Conservation (phyloP, 2,888 invertebrate species). For the Calliphora vomitoria region DNA sequence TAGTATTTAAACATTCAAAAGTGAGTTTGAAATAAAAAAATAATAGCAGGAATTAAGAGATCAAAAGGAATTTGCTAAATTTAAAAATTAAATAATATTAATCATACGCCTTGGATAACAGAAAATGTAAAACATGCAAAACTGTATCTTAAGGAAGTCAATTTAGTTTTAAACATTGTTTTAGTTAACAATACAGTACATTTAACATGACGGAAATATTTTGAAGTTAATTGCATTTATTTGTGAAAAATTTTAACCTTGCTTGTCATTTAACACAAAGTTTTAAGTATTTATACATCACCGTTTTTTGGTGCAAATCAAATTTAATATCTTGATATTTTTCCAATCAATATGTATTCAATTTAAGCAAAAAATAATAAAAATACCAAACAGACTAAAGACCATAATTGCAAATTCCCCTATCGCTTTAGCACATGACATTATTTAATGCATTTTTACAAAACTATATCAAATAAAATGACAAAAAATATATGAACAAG, state of each 20-base stretch:
- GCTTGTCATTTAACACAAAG: not conserved
- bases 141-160: no score
- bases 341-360: not conserved
- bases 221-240: no score
- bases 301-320: not conserved
- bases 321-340: not conserved
- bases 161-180: no score
- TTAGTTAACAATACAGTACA: no score
- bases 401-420: slow-evolving; percentile 13
- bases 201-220: no score
- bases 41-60: not conserved
- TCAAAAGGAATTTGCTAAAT: no score
- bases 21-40: not conserved
- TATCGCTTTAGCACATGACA: slow-evolving; percentile 36
- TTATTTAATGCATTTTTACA: slow-evolving; percentile 43
- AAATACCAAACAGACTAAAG: not conserved
- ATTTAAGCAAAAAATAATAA: not conserved
- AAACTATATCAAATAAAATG: not conserved
- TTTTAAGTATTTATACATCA: not conserved
- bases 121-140: no score
- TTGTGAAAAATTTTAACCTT: no score
- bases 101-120: no score
- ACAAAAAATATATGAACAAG: slow-evolving; percentile 49
- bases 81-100: no score
- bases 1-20: not conserved